Base-by-base conservation (phyloP, 2,113 vertebrate species). In the Amblyopsis rosae region DNA sequence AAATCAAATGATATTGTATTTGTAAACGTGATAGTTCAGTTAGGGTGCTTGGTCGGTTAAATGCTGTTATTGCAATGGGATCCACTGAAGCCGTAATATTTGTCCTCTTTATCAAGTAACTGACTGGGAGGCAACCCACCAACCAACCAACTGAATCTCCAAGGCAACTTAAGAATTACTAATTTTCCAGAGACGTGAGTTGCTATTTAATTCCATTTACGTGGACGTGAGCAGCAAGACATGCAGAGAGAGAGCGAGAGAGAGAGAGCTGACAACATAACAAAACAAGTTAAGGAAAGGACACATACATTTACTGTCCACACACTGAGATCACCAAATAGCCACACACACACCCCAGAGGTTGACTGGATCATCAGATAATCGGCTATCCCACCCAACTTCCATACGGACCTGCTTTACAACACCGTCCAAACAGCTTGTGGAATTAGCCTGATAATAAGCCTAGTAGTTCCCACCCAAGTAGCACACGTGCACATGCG, bases 301-400 rank as follows among this genome's bases (percentile, higher is more conserved):
- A 15, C 12, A 62, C 55, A 65, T 15, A 54, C 8, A 1, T 51
- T n/a, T 4, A 9, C 54, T 19, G 26, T 59, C 32, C 57, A 13
- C 10, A 59, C 57, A 59, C 54, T 19, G n/a, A 56, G 5, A 3
- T 17, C 54, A 17, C n/a, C 9, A 4, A 55, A 55, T 55, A 16
- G 16, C 54, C 54, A 16, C 17, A 7, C 26, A 59, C 12, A 59
- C 59, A 19, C 41, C 7, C 33, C 16, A 15, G 79, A 6, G 59
- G n/a, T 16, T 7, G 17, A 11, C 56, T 45, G 10, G 9, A 48
- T 53, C 35, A 17, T 33, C 59, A 59, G 19, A 15, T 32, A 59
- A 69, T 75, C 81, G 83, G 69, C 76, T 85, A 83, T 70, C 65
- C 55, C 69, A 4, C 12, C 48, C 70, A 55, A 10, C 17, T 62